Evolutionary conservation across 2,113 vertebrate genomes (phyloP), one percentile per base, ranked within the genome.

Genomic region (Ia io): DNA sequence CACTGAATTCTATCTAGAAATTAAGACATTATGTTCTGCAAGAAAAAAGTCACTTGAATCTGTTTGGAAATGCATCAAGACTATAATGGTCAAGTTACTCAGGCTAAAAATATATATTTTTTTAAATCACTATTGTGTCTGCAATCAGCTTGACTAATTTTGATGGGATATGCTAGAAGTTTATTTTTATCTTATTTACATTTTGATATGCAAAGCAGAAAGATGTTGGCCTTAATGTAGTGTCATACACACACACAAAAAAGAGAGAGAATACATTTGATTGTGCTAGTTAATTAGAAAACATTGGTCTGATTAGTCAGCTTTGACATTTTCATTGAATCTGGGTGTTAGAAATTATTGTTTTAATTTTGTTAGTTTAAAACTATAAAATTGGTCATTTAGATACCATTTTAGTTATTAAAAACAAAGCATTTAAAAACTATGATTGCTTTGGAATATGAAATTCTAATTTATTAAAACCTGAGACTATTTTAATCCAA

Each of bases 31-130:
- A 80, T 71, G 77, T 86, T 95, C 82, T 97, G 88, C 42, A 95
- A 74, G 93, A 28, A 88, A 96, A 96, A 96, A 91, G 59, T 96
- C 83, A 78, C 92, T 80, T 95, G 88, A 94, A 84, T 96, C 8
- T 96, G 74, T 83, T 94, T 96, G 89, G 77, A 97, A 97, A 95
- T 95, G 53, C 47, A 94, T 95, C 90, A 97, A 79, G 44, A 82
- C 78, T 89, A 63, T 84, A 88, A 86, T 89, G 95, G 61, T 93
- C 90, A 94, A 96, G 94, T 96, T 95, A 92, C 70, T 90, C 63
- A 91, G 61, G 78, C 35, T 96, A 94, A 95, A 97, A 97, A 69
- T 73, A 88, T 78, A 47, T 76, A 53, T 84, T 86, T 94, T 95
- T 96, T 96, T 42, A 91, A 95, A 90, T 96, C 79, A 96, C 73